These are phyloP conservation scores for Anisognathus igniventris DNA, from an alignment of 2,797 vertebrate species.

Conservation along the genomic window DNA sequence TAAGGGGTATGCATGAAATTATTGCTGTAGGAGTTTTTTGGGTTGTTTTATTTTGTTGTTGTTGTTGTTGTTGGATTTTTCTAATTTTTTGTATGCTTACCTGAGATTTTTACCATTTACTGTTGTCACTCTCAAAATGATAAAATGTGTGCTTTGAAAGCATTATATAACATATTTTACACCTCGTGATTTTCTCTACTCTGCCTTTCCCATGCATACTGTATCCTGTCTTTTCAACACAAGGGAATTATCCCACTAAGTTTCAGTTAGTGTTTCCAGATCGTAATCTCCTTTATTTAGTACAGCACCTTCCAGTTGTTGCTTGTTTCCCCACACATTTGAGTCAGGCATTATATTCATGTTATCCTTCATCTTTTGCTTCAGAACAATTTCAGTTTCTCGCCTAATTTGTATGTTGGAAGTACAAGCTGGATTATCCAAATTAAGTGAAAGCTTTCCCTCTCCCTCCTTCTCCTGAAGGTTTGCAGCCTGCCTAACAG, in stretches of 20 bases:
- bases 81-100: not conserved
- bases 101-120: not conserved
- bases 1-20: not conserved
- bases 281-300: constrained; percentile 39
- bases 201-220: not conserved
- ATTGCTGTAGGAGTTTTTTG: not conserved
- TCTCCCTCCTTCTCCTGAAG: constrained; percentile 56
- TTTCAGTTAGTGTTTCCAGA: constrained; percentile 56
- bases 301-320: constrained; percentile 52
- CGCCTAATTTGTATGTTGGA: constrained; percentile 64
- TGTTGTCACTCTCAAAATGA: not conserved
- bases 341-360: constrained; percentile 36
- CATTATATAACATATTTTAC: not conserved
- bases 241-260: constrained; percentile 28
- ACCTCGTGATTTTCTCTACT: not conserved
- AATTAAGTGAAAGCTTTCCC: constrained; percentile 54
- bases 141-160: not conserved
- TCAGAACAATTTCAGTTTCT: constrained; percentile 63
- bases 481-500: constrained; percentile 51
- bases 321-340: constrained; percentile 52
- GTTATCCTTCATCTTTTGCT: constrained; percentile 59
- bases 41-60: not conserved
- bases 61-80: not conserved
- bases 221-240: constrained; percentile 33
- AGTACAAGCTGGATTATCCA: constrained; percentile 52